Conservation (phyloP, 2,113 vertebrate species). For the Aythya baeri region DNA sequence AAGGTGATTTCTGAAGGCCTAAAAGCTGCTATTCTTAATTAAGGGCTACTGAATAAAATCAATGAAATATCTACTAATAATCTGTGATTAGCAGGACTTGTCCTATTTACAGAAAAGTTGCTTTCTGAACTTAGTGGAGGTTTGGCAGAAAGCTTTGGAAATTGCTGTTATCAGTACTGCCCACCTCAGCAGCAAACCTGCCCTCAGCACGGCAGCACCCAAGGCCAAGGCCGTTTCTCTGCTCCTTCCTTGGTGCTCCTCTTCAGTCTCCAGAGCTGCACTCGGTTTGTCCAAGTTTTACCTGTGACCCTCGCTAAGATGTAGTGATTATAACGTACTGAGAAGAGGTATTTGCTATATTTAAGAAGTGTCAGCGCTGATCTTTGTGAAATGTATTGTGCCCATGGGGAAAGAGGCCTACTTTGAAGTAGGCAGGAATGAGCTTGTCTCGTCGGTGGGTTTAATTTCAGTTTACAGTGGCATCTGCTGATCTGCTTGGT, state of each 20-base stretch:
- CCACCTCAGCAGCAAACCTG: neutral
- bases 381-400: conserved; percentile 55
- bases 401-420: conserved; percentile 43
- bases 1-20: neutral
- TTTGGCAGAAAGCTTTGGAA: neutral
- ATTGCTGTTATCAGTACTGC: neutral
- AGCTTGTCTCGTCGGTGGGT: conserved; percentile 44
- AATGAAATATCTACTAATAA: neutral
- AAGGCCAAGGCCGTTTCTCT: rapidly evolving
- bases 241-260: neutral
- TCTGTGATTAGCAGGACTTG: neutral
- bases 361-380: conserved; percentile 33
- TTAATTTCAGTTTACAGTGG: conserved; percentile 66
- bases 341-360: conserved; percentile 49
- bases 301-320: neutral
- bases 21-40: neutral
- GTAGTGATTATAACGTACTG: neutral
- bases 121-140: neutral
- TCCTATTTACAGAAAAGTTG: neutral
- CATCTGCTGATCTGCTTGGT: conserved; percentile 48
- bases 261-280: neutral
- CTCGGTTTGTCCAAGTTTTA: neutral
- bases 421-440: conserved; percentile 66
- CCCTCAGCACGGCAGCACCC: neutral
- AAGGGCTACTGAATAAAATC: neutral